Evolutionary conservation across 2,113 vertebrate genomes (phyloP).

Genomic region (Todiramphus saurophagus): DNA sequence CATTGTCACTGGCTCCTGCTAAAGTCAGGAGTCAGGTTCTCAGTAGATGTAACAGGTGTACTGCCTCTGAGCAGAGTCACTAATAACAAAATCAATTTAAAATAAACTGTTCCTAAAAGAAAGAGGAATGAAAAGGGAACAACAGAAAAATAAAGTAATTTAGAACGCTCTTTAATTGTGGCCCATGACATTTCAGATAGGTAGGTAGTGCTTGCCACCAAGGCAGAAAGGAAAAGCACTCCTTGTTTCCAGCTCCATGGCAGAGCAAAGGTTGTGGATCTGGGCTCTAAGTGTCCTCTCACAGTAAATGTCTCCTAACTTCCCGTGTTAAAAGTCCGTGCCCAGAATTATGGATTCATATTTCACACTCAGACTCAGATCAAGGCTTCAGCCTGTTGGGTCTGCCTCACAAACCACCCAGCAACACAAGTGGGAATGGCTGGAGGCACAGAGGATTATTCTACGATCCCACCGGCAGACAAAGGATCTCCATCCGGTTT

Average conservation of each 20-base stretch:
- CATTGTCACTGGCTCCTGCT: slow-evolving; percentile 13
- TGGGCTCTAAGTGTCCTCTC: neutral
- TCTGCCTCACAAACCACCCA: neutral
- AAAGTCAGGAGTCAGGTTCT: slow-evolving; percentile 51
- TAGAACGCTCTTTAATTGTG: neutral
- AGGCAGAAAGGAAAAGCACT: neutral
- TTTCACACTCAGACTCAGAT: neutral
- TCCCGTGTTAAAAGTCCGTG: rapidly evolving
- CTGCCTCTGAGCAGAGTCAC: slow-evolving; percentile 12
- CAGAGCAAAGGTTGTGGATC: neutral
- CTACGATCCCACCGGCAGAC: neutral
- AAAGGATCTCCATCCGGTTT: neutral
- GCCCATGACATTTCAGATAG: neutral
- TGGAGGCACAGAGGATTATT: neutral
- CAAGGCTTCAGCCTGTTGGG: neutral
- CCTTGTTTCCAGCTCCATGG: neutral
- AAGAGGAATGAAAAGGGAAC: neutral
- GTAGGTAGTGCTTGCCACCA: neutral
- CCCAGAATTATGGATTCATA: neutral
- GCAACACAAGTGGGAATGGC: neutral
- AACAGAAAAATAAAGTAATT: neutral
- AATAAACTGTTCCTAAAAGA: slow-evolving; percentile 14
- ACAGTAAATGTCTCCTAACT: neutral
- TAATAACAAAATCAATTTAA: slow-evolving; percentile 51
- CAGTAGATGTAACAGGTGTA: slow-evolving; percentile 27